phyloP scores from a whole-genome alignment of 2,113 vertebrate genomes.

The Nettapus auritus region DNA sequence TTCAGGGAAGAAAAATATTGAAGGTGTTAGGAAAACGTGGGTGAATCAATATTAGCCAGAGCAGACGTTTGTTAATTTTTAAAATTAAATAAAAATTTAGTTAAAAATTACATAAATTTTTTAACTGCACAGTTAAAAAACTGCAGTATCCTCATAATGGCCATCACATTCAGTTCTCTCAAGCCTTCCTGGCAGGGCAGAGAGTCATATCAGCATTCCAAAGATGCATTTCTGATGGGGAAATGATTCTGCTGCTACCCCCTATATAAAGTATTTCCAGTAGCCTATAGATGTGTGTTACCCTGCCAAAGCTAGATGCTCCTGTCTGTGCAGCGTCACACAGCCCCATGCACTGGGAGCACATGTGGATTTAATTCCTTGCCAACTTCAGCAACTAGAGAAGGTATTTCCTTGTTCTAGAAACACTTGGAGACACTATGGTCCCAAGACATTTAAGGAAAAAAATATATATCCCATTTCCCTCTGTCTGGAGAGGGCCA shows the following conservation, averaged over 20 bases:
- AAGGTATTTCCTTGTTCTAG: background rate
- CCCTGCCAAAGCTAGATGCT: background rate
- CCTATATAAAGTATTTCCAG: background rate
- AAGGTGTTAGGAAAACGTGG: background rate
- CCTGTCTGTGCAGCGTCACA: rapidly evolving
- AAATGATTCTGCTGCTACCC: background rate
- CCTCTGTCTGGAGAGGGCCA: background rate
- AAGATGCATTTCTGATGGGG: background rate
- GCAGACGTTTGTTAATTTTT: background rate
- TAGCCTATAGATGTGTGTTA: rapidly evolving
- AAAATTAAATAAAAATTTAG: background rate
- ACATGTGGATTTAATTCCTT: background rate
- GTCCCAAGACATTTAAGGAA: background rate
- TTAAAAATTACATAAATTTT: too few species aligned
- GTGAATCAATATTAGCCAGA: background rate
- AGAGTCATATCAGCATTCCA: background rate
- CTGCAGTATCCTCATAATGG: background rate
- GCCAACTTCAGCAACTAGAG: background rate
- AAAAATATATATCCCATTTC: background rate
- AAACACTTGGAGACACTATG: background rate
- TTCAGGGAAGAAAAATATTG: background rate
- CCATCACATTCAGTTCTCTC: background rate
- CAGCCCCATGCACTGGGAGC: background rate
- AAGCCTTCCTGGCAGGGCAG: background rate
- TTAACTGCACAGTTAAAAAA: background rate